Conservation (phyloP, 2,888 invertebrate genomes). For the Rhagophthalmus giganteus region DNA sequence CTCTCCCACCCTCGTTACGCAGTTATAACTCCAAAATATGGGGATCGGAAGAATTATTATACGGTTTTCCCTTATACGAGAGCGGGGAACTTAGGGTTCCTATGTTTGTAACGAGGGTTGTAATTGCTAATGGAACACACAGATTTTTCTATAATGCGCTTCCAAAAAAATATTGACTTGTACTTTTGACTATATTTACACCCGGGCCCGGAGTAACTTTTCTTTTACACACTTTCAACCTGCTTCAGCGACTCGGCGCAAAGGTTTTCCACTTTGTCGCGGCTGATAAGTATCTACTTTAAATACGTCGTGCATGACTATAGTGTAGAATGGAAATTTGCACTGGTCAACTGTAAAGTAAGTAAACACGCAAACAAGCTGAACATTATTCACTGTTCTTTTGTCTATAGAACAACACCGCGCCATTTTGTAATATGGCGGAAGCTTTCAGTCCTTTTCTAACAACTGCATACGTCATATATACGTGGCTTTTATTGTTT, state of each 20-base stretch:
- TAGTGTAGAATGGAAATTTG: conserved; percentile 10
- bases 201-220: neutral
- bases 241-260: no score
- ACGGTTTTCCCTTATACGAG: conserved; percentile 34
- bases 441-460: conserved; percentile 34
- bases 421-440: conserved; percentile 47
- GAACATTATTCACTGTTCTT: conserved; percentile 42
- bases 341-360: conserved; percentile 38
- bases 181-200: neutral
- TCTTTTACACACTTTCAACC: no score
- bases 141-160: conserved; percentile 22
- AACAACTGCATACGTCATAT: conserved; percentile 33
- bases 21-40: conserved; percentile 50
- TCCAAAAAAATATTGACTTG: neutral
- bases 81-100: conserved; percentile 32
- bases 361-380: conserved; percentile 40
- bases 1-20: conserved; percentile 39
- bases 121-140: conserved; percentile 44
- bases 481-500: conserved; percentile 35
- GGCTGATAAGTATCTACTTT: no score
- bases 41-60: conserved; percentile 48
- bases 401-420: conserved; percentile 42
- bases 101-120: conserved; percentile 40
- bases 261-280: no score
- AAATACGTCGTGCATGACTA: neutral